A percentile compares a stretch with the other conserved stretches of the same genome.
phyloP scores from a whole-genome alignment of 2,113 vertebrate genomes.

The Crotalus horridus region DNA sequence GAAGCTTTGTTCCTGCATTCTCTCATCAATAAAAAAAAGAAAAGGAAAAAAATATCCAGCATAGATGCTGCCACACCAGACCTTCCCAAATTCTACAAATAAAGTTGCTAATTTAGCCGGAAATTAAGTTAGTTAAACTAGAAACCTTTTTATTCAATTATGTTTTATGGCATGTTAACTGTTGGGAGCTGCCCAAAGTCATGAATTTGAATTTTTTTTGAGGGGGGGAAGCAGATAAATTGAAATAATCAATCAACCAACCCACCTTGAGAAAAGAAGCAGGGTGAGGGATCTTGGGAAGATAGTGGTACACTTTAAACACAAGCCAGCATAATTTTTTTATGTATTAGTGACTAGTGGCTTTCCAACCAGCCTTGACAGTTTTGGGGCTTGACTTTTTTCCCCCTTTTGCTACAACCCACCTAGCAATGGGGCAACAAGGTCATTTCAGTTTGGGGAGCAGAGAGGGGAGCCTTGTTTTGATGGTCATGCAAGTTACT shows the following conservation, averaged over 20 bases:
- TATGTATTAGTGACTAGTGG: not conserved
- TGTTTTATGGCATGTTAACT: not conserved
- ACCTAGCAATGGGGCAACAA: not conserved
- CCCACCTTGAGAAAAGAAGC: not conserved
- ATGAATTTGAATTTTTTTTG: not conserved
- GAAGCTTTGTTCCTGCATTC: not conserved
- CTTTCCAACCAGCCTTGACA: not conserved
- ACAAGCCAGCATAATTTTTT: not conserved
- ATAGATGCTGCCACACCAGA: not conserved
- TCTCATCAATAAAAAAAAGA: not conserved
- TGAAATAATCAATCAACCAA: not conserved
- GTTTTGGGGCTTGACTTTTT: not conserved
- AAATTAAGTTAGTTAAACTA: not conserved
- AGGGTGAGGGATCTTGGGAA: not conserved
- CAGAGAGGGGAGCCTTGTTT: no score
- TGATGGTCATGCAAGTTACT: not conserved
- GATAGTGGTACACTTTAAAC: not conserved
- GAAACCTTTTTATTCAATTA: not conserved
- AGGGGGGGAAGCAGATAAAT: not conserved
- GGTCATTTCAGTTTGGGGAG: not conserved
- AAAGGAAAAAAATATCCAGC: not conserved
- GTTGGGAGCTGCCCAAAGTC: not conserved
- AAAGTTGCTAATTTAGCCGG: not conserved
- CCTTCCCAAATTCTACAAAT: not conserved
- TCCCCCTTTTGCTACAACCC: not conserved